These are phyloP conservation scores for Hofmannophila pseudospretella DNA, from an alignment of 2,888 invertebrate species.

Conservation along the genomic window DNA sequence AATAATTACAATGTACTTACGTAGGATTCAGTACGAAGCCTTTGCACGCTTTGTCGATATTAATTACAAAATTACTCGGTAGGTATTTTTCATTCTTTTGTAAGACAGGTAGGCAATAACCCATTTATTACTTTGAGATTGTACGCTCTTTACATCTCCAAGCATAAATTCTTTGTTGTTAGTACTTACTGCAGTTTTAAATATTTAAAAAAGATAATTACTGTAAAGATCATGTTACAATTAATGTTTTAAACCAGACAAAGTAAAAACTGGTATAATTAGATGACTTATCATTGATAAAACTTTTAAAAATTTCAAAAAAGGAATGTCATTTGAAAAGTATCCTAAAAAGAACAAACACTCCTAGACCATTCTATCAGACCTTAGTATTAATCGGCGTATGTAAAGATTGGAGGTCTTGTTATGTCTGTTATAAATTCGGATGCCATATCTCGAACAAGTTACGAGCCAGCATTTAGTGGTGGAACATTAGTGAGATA, in stretches of 20 bases:
- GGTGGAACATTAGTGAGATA: constrained; percentile 56
- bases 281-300: constrained; percentile 37
- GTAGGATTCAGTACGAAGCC: constrained; percentile 41
- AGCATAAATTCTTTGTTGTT: constrained; percentile 18
- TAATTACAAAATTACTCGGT: constrained; percentile 48
- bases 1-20: constrained; percentile 68
- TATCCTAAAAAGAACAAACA: constrained; percentile 31
- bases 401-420: constrained; percentile 16
- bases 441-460: constrained; percentile 45
- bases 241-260: constrained; percentile 23
- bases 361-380: constrained; percentile 22
- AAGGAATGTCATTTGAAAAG: constrained; percentile 36
- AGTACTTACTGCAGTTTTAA: too few relatives aligned
- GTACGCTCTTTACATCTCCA: constrained; percentile 20
- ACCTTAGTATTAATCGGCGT: constrained; percentile 26
- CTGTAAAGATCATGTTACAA: constrained; percentile 39
- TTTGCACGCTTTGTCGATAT: constrained; percentile 46
- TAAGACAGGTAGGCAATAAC: constrained; percentile 32
- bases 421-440: constrained; percentile 23
- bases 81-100: constrained; percentile 43
- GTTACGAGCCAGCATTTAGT: constrained; percentile 52
- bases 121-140: constrained; percentile 16
- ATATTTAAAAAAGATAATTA: constrained; percentile 24
- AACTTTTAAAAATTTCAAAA: constrained; percentile 41
- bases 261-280: constrained; percentile 39